phyloP scores from a whole-genome alignment of 2,113 vertebrate species.

The Struthidea cinerea region DNA sequence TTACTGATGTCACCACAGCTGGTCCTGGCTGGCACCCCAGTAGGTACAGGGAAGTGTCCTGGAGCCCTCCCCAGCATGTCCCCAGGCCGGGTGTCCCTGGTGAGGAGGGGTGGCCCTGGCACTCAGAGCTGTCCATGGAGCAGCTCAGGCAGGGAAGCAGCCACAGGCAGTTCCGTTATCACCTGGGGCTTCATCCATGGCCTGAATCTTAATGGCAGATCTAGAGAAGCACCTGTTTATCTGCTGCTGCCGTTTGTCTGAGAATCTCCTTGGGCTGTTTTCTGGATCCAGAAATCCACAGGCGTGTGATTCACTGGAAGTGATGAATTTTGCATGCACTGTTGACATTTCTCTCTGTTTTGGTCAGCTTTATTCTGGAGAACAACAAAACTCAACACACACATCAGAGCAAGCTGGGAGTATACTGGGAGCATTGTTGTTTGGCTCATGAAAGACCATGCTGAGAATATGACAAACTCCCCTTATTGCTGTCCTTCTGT shows the following conservation, averaged over 20 bases:
- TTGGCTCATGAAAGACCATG: background rate
- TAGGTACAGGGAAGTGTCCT: rapidly evolving
- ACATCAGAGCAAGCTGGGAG: background rate
- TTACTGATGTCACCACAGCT: rapidly evolving
- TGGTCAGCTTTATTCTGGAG: background rate
- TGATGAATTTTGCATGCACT: background rate
- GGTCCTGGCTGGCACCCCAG: rapidly evolving
- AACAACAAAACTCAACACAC: background rate
- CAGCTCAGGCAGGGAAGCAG: background rate
- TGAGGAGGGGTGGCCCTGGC: background rate
- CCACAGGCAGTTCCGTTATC: background rate
- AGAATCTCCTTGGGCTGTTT: background rate
- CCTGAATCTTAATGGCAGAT: background rate
- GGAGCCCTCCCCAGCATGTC: rapidly evolving
- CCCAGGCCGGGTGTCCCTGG: background rate
- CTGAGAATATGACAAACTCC: background rate
- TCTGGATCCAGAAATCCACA: background rate
- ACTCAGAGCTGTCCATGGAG: background rate
- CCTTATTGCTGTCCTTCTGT: background rate
- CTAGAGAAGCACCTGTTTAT: background rate
- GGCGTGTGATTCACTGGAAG: background rate
- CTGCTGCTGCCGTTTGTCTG: background rate
- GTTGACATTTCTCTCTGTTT: background rate
- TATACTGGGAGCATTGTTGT: background rate
- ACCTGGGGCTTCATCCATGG: background rate